phyloP scores from a whole-genome alignment of 2,113 vertebrate species.

The Tor tambroides region DNA sequence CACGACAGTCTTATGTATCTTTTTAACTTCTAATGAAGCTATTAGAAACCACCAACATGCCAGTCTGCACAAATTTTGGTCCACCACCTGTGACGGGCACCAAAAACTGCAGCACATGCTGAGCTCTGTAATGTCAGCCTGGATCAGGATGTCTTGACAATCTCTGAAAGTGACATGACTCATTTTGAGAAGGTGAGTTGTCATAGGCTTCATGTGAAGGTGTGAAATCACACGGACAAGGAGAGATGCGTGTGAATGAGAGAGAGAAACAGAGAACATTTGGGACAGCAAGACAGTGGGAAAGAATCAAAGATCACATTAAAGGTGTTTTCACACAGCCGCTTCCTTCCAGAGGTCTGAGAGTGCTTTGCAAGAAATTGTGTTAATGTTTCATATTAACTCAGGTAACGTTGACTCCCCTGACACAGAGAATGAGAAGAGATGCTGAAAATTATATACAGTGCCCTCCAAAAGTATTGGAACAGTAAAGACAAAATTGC shows the following conservation, averaged over 20 bases:
- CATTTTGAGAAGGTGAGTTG: constrained; percentile 23
- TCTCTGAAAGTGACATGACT: constrained; percentile 14
- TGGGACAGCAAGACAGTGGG: constrained; percentile 29
- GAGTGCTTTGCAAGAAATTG: background rate
- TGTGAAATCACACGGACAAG: background rate
- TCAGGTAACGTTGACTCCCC: background rate
- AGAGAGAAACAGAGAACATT: constrained; percentile 52
- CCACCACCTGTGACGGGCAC: background rate
- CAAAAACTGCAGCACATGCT: background rate
- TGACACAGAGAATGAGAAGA: background rate
- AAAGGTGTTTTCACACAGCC: background rate
- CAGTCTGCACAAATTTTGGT: background rate
- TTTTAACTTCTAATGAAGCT: background rate
- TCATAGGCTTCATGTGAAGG: constrained; percentile 18
- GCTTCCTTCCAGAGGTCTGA: background rate
- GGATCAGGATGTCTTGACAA: constrained; percentile 1
- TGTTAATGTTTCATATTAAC: constrained; percentile 18
- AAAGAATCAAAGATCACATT: constrained; percentile 16
- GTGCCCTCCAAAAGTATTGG: no score
- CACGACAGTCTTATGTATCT: background rate
- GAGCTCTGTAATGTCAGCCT: background rate
- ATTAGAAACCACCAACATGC: background rate
- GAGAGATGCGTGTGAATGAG: background rate
- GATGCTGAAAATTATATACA: background rate
- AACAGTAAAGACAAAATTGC: no score